A percentile compares a stretch with the other conserved stretches of the same genome.
Conservation (phyloP, 1,140 invertebrate species). For the Zaprionus ghesquierei region DNA sequence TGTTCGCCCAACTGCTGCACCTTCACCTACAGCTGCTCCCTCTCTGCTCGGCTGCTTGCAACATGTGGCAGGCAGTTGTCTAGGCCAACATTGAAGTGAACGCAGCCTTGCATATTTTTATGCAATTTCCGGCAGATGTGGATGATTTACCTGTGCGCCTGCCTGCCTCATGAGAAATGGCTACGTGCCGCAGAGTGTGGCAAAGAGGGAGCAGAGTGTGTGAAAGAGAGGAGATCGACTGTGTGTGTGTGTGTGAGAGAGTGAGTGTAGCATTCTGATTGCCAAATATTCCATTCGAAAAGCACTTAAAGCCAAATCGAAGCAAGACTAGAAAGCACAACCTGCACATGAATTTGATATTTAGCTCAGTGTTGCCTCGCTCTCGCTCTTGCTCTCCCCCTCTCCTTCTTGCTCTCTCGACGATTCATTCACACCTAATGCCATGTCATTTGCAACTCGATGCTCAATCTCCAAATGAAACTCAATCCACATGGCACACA, state of each 20-base stretch:
- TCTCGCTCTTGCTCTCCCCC: neutral
- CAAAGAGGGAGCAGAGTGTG: neutral
- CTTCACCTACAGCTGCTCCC: neutral
- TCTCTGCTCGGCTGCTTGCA: slow-evolving; percentile 26
- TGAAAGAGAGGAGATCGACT: neutral
- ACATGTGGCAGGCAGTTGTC: slow-evolving; percentile 40
- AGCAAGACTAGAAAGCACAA: neutral
- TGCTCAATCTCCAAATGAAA: slow-evolving; percentile 23
- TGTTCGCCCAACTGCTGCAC: neutral
- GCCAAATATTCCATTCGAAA: slow-evolving; percentile 28
- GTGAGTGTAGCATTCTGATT: slow-evolving; percentile 1
- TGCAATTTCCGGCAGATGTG: slow-evolving; percentile 81
- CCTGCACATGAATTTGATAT: neutral
- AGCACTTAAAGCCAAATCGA: slow-evolving; percentile 9
- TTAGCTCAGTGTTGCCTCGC: neutral
- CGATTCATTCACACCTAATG: neutral
- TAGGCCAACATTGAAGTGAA: slow-evolving; percentile 26
- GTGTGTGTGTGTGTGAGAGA: neutral
- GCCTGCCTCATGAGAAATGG: slow-evolving; percentile 57
- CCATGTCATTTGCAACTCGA: neutral
- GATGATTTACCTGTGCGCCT: slow-evolving; percentile 63
- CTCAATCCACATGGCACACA: slow-evolving; percentile 31
- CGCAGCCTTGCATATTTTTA: slow-evolving; percentile 72
- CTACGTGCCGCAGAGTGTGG: slow-evolving; percentile 50
- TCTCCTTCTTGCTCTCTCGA: neutral